Percentiles rank a stretch among this genome's conserved stretches.
Conservation (phyloP, 2,113 vertebrate genomes). For the Myxocyprinus asiaticus region DNA sequence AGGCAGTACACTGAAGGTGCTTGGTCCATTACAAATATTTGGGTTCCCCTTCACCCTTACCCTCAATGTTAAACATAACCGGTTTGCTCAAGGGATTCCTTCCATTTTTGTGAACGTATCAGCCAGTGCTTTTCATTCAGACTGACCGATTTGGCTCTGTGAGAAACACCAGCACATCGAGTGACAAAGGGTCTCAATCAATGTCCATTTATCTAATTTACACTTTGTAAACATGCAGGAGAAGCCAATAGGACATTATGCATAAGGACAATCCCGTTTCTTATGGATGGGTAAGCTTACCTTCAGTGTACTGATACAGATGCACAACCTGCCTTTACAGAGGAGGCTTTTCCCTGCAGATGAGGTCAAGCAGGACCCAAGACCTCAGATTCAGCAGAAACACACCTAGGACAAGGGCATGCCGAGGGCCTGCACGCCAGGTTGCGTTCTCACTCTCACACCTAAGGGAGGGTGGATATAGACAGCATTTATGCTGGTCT, state of each 20-base stretch:
- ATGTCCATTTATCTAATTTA: conserved; percentile 10
- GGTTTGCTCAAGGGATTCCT: conserved; percentile 21
- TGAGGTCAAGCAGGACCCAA: conserved; percentile 87
- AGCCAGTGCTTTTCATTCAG: no score
- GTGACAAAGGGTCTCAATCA: conserved; percentile 11
- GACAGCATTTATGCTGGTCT: conserved; percentile 92
- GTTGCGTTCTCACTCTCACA: conserved; percentile 68
- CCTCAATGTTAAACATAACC: conserved; percentile 32
- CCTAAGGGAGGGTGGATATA: conserved; percentile 93
- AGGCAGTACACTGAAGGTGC: conserved; percentile 93
- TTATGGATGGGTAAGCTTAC: conserved; percentile 76
- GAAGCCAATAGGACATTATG: conserved; percentile 25
- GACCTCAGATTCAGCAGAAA: conserved; percentile 84
- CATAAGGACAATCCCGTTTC: conserved; percentile 52
- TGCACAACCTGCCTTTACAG: conserved; percentile 93
- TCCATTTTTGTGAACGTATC: not conserved
- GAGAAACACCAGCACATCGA: conserved; percentile 24
- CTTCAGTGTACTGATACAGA: conserved; percentile 93
- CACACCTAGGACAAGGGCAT: conserved; percentile 85
- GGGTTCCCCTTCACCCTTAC: conserved; percentile 30
- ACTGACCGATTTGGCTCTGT: conserved; percentile 43
- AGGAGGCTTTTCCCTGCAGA: conserved; percentile 87
- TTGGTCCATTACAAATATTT: conserved; percentile 75
- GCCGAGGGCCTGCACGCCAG: conserved; percentile 79
- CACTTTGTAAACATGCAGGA: conserved; percentile 34